Percentiles rank a stretch among this genome's conserved stretches.
Evolutionary conservation across 2,113 vertebrate genomes (phyloP).

Genomic region (Gobius niger): DNA sequence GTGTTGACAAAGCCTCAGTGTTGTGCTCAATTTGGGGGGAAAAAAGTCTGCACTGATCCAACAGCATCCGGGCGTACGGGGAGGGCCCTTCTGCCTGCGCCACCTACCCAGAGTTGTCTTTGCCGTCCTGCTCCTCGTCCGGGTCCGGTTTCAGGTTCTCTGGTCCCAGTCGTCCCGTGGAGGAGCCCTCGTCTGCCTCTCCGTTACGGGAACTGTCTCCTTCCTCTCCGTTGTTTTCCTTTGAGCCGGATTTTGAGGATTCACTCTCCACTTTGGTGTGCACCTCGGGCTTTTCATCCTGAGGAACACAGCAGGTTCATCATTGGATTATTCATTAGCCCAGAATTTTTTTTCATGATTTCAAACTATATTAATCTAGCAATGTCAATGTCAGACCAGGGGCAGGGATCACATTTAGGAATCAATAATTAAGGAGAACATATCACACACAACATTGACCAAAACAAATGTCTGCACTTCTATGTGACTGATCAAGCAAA

Average conservation of each 20-base stretch:
- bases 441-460: too few species aligned
- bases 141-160: conserved; percentile 58
- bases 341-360: too few species aligned
- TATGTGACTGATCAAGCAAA: too few species aligned
- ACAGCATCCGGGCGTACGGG: conserved; percentile 17
- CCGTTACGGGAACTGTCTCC: conserved; percentile 21
- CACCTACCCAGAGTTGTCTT: conserved; percentile 78
- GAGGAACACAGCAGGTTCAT: neutral
- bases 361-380: too few species aligned
- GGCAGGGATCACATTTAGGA: too few species aligned
- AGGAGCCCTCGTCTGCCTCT: conserved; percentile 59
- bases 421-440: too few species aligned
- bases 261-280: conserved; percentile 50
- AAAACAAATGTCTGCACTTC: too few species aligned
- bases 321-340: too few species aligned
- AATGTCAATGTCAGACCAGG: too few species aligned
- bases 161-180: conserved; percentile 33
- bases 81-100: conserved; percentile 27
- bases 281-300: conserved; percentile 70
- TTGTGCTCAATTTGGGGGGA: neutral
- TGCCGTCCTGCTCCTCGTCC: conserved; percentile 66
- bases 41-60: neutral
- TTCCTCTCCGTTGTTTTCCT: conserved; percentile 39
- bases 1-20: neutral
- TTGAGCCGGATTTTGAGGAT: conserved; percentile 29